phyloP scores from a whole-genome alignment of 2,797 vertebrate species.

The Austrolebias charrua region DNA sequence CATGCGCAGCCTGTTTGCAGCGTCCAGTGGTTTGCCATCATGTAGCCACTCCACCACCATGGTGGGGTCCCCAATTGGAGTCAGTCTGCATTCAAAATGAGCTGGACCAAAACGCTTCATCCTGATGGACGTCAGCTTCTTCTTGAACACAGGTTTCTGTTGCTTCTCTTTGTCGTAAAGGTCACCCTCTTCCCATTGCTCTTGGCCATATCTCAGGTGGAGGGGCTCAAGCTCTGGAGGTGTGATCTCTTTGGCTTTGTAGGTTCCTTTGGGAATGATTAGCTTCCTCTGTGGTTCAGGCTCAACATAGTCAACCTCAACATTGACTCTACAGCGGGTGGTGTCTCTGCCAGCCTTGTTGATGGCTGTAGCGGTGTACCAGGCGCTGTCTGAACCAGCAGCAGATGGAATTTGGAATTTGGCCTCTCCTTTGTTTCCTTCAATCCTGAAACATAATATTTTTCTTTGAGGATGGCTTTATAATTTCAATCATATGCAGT shows the following conservation, averaged over 20 bases:
- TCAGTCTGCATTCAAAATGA: conserved; percentile 96
- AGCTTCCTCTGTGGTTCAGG: conserved; percentile 91
- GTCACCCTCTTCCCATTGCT: conserved; percentile 98
- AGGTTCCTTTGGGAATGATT: conserved; percentile 94
- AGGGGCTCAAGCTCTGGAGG: conserved; percentile 95
- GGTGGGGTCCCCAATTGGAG: conserved; percentile 95
- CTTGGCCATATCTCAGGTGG: conserved; percentile 94
- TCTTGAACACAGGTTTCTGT: conserved; percentile 97
- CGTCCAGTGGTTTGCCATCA: conserved; percentile 93
- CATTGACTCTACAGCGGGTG: conserved; percentile 95
- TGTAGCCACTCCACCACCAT: conserved; percentile 98
- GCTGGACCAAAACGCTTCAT: conserved; percentile 93
- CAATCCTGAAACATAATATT: conserved; percentile 81
- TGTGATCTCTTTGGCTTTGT: conserved; percentile 95
- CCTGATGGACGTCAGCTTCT: conserved; percentile 93
- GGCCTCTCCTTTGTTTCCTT: conserved; percentile 90
- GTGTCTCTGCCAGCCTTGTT: conserved; percentile 98
- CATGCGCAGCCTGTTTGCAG: conserved; percentile 96
- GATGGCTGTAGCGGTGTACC: conserved; percentile 98
- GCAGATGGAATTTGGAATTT: conserved; percentile 90
- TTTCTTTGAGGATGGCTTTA: conserved; percentile 9
- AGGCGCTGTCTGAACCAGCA: conserved; percentile 88
- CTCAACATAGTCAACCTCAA: conserved; percentile 88
- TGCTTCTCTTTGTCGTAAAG: conserved; percentile 99
- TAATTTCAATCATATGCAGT: neutral